Evolutionary conservation across 2,113 vertebrate genomes (phyloP).

Genomic region (Pelusios castaneus): DNA sequence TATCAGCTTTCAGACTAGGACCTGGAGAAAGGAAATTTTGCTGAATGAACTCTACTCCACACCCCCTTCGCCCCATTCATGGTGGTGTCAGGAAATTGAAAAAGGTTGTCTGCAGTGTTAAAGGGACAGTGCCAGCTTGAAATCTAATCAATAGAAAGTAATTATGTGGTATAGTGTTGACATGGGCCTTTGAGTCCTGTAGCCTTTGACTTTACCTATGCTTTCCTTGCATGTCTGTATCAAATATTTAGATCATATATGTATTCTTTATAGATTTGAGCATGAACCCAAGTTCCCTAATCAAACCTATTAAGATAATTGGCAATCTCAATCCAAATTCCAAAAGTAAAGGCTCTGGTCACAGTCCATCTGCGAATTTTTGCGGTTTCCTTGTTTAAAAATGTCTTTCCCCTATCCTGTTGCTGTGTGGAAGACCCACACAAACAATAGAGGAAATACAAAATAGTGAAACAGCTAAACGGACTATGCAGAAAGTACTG

Average conservation of each 20-base stretch:
- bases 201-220: too few relatives aligned
- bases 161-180: neutral
- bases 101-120: neutral
- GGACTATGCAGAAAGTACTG: neutral
- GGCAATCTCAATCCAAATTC: too few relatives aligned
- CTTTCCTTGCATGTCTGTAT: too few relatives aligned
- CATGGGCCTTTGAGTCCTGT: too few relatives aligned
- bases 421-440: neutral
- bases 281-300: too few relatives aligned
- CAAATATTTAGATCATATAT: too few relatives aligned
- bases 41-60: neutral
- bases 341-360: too few relatives aligned
- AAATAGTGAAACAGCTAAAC: neutral
- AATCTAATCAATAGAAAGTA: neutral
- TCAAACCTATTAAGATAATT: too few relatives aligned
- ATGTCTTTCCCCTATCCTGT: too few relatives aligned
- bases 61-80: too few relatives aligned
- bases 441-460: neutral
- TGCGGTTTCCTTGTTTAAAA: neutral
- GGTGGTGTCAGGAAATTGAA: neutral
- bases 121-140: neutral
- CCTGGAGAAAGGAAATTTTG: neutral
- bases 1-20: neutral
- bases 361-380: neutral
- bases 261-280: too few relatives aligned